Conservation (phyloP, 53 echinoderm and acorn worm genomes). For the Echinarachnius parma region DNA sequence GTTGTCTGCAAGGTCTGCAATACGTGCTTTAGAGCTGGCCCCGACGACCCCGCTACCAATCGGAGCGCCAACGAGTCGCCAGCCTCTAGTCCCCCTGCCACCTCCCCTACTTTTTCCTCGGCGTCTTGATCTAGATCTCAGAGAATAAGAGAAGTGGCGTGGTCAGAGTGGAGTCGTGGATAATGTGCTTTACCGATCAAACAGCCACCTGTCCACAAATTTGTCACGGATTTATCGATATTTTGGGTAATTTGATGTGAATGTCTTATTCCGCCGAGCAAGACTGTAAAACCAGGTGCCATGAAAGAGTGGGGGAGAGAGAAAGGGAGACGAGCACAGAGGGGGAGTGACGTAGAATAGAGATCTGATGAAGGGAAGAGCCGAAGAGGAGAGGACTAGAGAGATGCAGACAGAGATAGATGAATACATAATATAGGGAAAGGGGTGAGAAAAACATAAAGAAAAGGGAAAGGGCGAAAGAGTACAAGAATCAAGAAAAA, state of each 20-base stretch:
- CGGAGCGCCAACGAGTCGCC: conserved; percentile 31
- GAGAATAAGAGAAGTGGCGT: conserved; percentile 16
- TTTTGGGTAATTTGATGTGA: conserved; percentile 47
- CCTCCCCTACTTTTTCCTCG: neutral
- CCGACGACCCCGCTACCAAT: conserved; percentile 27
- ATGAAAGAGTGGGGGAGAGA: no score
- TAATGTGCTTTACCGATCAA: conserved; percentile 30
- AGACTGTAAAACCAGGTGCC: neutral
- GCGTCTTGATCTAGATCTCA: conserved; percentile 37
- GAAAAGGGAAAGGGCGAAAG: neutral
- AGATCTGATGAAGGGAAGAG: neutral
- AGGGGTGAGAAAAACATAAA: neutral
- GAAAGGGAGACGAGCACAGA: neutral
- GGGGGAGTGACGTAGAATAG: neutral
- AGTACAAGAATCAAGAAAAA: conserved; percentile 5
- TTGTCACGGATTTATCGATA: conserved; percentile 50
- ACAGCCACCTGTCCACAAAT: conserved; percentile 39
- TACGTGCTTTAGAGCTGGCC: conserved; percentile 23
- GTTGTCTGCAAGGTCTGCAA: conserved; percentile 19
- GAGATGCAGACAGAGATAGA: neutral
- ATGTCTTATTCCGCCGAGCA: conserved; percentile 23
- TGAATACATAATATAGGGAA: neutral
- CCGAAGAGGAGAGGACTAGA: neutral
- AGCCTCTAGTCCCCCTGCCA: neutral
- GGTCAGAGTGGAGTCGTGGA: conserved; percentile 31